Evolutionary conservation across 2,888 invertebrate genomes (phyloP), one percentile per base, ranked within the genome.

Genomic region (Exocentrus adspersus): DNA sequence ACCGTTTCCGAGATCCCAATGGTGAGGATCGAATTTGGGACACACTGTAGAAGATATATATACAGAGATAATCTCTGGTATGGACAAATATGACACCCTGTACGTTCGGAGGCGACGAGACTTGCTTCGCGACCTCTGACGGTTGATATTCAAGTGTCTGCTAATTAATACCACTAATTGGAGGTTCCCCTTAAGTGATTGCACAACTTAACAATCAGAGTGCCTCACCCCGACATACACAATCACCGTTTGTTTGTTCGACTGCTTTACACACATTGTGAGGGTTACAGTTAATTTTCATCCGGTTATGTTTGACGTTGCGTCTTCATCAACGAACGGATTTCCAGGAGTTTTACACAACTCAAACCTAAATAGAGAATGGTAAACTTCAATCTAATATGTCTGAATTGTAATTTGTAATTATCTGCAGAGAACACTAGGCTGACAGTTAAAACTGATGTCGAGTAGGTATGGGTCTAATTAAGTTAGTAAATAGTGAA

Each of bases 111-210:
- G 43, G 12, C 20, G 28, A 12, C 24, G 43, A 21, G 54, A 43
- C 30, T 58, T 64, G 62, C 63, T 67, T 65, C 71, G 69, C 75
- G 75, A 70, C 75, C 75, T 73, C 74, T 72, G 65, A 69, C 75
- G 76, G 75, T 75, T 75, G 77, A 77, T 77, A 79, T 79, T 81
- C 80, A 80, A 81, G 81, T 80, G 80, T 79, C 77, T 80, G 79
- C 80, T 81, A 81, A 81, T 81, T 81, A 81, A 81, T 81, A 80
- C 79, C 78, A 80, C 81, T 81, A 81, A 81, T 81, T 81, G 81
- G 80, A 79, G 79, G 80, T 78, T 79, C 80, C 79, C 79, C 79
- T 75, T 28, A 61, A 66, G 59, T 64, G 71, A 64, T 67, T 60
- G 71, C 48, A 69, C 75, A 74, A 32, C 61, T 19, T 16, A 20